Evolutionary conservation across 2,888 invertebrate species (phyloP).

Genomic region (Argyresthia goedartella): DNA sequence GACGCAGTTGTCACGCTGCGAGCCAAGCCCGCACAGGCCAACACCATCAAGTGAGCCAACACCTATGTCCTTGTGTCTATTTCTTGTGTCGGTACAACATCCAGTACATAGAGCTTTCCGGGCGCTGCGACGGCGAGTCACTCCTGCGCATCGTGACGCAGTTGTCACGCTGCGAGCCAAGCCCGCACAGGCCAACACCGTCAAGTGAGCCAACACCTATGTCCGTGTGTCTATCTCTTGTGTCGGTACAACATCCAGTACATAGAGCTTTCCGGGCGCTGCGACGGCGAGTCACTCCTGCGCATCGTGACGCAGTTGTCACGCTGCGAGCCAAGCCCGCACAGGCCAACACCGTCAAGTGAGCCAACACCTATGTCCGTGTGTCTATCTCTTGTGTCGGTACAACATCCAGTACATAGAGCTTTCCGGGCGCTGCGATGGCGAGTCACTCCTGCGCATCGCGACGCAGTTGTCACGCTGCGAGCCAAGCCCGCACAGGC

Average conservation of each 20-base stretch:
- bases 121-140: slow-evolving; percentile 80
- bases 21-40: background rate
- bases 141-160: background rate
- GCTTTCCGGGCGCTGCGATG: slow-evolving; percentile 95
- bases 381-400: background rate
- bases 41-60: no score
- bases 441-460: slow-evolving; percentile 42
- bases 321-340: background rate
- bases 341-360: no score
- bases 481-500: background rate
- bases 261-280: slow-evolving; percentile 97
- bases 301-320: background rate
- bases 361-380: no score
- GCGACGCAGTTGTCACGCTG: background rate
- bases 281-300: slow-evolving; percentile 70
- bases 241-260: slow-evolving; percentile 79
- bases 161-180: background rate
- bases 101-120: slow-evolving; percentile 97
- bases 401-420: slow-evolving; percentile 91
- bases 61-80: background rate
- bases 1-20: background rate
- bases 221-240: background rate
- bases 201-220: no score
- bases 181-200: background rate
- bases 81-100: slow-evolving; percentile 70